Base-by-base conservation (phyloP, 2,888 invertebrate genomes). In the Agrenia bidenticulata region DNA sequence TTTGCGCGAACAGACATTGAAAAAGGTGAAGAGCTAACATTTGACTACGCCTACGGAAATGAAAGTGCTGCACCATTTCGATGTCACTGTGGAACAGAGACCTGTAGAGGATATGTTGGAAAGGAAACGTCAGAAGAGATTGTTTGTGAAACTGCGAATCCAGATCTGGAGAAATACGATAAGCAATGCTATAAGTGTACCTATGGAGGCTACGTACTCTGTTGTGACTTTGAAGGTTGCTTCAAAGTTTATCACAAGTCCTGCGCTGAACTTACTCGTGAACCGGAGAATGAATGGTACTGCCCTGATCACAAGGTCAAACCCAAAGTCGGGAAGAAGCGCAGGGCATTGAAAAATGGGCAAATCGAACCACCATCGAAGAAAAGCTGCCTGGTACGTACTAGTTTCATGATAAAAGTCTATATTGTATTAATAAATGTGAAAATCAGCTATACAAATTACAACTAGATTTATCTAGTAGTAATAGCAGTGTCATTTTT, bases 11-110 rank as follows among this genome's bases (percentile, higher is more conserved):
- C 63, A 15, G 55, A 64, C 2, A 73, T 76, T 41, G 41, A 41
- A 21, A 39, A 61, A 26, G 72, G 69, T 1, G 71, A 73, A 50
- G 76, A 76, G 49, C 53, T 76, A 0, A 74, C 74, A 0, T 76
- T 76, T 53, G 58, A 67, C 17, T 76, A 76, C 27, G 69, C 59
- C 2, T 72, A 68, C 41, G 71, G 67, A 2, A 63, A 57, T n/a
- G 60, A 71, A n/a, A 72, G 70, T 42, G 59, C 66, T 15, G 70
- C 69, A 9, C 64, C 70, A 4, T 69, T 73, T 39, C 32, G 63
- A 19, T 76, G 76, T 49, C 60, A 64, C 11, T 76, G 76, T 64
- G 69, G 70, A 2, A 23, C 72, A 1, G 21, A n/a, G 0, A 61
- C 41, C 13, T 76, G 76, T 54, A 37, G 58, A 11, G 66, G 72